These are phyloP conservation scores for Laothoe populi DNA, from an alignment of 2,888 invertebrate species.

Conservation along the genomic window DNA sequence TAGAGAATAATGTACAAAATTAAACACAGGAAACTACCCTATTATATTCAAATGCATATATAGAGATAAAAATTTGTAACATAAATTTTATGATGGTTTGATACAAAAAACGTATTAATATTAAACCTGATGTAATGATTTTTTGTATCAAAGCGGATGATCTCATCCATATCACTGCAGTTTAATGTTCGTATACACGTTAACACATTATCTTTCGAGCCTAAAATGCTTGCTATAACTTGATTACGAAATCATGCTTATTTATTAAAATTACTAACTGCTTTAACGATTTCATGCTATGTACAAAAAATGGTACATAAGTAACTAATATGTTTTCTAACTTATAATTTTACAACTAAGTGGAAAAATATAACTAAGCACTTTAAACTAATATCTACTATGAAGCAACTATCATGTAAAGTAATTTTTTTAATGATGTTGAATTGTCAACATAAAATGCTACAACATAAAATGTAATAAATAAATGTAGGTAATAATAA, in stretches of 20 bases:
- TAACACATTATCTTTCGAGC: background rate
- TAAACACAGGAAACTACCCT: too few relatives aligned
- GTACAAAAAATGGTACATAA: background rate
- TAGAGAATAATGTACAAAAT: too few relatives aligned
- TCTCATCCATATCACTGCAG: background rate
- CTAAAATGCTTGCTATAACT: background rate
- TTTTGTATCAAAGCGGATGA: too few relatives aligned
- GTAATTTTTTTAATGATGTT: constrained; percentile 1
- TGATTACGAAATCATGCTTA: background rate
- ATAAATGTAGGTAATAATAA: too few relatives aligned
- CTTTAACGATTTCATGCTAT: background rate
- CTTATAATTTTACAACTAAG: constrained; percentile 14
- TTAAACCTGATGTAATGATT: too few relatives aligned
- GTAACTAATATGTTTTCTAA: constrained; percentile 11
- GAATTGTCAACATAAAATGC: constrained; percentile 9
- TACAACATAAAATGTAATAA: background rate
- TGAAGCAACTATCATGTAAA: background rate
- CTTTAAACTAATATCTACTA: background rate
- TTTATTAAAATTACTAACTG: background rate
- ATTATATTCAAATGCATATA: too few relatives aligned
- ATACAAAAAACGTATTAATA: too few relatives aligned
- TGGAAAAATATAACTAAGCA: background rate
- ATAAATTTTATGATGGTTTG: too few relatives aligned
- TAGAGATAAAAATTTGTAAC: too few relatives aligned
- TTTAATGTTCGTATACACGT: background rate